Evolutionary conservation across 2,797 vertebrate genomes (phyloP).

Genomic region (Antennarius maculatus): DNA sequence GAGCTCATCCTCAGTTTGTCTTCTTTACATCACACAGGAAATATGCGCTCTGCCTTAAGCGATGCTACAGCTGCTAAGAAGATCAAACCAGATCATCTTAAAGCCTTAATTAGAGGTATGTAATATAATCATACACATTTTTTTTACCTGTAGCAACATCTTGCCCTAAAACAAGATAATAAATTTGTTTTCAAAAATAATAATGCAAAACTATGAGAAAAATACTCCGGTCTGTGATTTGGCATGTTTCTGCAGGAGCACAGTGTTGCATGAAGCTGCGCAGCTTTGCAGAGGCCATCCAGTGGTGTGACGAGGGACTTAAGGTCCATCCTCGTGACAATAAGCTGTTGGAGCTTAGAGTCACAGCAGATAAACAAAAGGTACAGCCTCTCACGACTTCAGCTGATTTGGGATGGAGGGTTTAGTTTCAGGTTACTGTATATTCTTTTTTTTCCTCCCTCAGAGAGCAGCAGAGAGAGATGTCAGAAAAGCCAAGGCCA

Average conservation of each 20-base stretch:
- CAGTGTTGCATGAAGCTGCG: slow-evolving; percentile 90
- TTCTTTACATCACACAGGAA: slow-evolving; percentile 81
- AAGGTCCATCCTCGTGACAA: slow-evolving; percentile 83
- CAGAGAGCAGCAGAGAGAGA: slow-evolving; percentile 90
- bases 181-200: neutral
- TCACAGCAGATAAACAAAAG: slow-evolving; percentile 89
- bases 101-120: slow-evolving; percentile 91
- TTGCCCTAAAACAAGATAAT: neutral
- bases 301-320: slow-evolving; percentile 93
- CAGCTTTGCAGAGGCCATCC: slow-evolving; percentile 85
- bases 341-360: slow-evolving; percentile 88
- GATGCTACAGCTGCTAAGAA: slow-evolving; percentile 89
- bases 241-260: slow-evolving; percentile 80
- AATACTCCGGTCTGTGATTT: neutral
- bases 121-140: neutral
- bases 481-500: slow-evolving; percentile 85
- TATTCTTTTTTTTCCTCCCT: neutral
- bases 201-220: neutral
- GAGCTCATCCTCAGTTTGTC: neutral
- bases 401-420: neutral
- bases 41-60: slow-evolving; percentile 91
- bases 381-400: slow-evolving; percentile 61
- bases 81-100: slow-evolving; percentile 90
- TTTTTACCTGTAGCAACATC: neutral
- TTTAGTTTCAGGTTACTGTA: neutral